Percentiles rank a stretch among this genome's conserved stretches.
Evolutionary conservation across 2,797 vertebrate genomes (phyloP).

Genomic region (Oryzias sinensis): DNA sequence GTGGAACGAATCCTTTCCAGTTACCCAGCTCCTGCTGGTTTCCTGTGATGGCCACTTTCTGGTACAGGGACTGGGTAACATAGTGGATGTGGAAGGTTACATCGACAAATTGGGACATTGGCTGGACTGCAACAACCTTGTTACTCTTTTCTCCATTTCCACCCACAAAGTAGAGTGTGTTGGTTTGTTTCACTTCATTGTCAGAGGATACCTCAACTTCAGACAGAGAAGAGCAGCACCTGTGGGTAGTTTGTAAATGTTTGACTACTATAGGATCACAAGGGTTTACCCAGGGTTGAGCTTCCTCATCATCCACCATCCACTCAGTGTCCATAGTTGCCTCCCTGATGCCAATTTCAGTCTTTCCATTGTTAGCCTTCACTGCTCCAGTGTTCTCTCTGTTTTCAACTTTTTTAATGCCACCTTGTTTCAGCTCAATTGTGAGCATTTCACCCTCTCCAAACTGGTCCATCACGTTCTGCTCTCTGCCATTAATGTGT

Average conservation of each 20-base stretch:
- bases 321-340: conserved; percentile 82
- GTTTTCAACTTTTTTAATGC: conserved; percentile 6
- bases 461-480: conserved; percentile 19
- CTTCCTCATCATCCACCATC: conserved; percentile 62
- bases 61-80: conserved; percentile 70
- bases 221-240: background rate
- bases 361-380: conserved; percentile 51
- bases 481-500: conserved; percentile 21
- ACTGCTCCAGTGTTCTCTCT: conserved; percentile 12
- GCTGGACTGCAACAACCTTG: conserved; percentile 72
- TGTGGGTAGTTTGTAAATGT: conserved; percentile 10
- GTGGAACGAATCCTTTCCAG: conserved; percentile 83
- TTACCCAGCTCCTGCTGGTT: conserved; percentile 84
- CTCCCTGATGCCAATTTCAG: conserved; percentile 81
- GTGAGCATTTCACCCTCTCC: background rate
- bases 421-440: background rate
- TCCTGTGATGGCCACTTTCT: conserved; percentile 86
- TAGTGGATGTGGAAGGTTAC: conserved; percentile 90
- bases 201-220: background rate
- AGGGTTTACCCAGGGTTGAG: conserved; percentile 59
- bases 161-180: conserved; percentile 5
- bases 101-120: conserved; percentile 77
- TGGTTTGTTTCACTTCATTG: conserved; percentile 12
- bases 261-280: conserved; percentile 11
- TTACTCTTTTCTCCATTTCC: conserved; percentile 59